These are phyloP conservation scores for Acrobasis consociella DNA, from an alignment of 2,888 invertebrate genomes.

Conservation along the genomic window DNA sequence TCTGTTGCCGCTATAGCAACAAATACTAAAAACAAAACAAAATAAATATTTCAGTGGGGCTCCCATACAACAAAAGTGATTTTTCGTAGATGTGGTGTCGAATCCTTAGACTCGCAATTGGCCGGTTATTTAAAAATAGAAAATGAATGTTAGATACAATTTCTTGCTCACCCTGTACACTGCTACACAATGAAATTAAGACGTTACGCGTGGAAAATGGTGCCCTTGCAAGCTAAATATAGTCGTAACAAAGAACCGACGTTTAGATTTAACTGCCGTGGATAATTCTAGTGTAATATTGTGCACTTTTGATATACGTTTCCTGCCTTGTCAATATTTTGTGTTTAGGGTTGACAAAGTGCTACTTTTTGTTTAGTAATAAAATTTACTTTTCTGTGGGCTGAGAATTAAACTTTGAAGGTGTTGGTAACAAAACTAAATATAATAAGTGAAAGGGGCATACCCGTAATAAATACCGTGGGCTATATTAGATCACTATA, in stretches of 20 bases:
- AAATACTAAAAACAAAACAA: no score
- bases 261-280: slow-evolving; percentile 37
- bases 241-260: slow-evolving; percentile 46
- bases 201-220: slow-evolving; percentile 50
- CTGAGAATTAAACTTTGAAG: not conserved
- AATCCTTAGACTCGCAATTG: no score
- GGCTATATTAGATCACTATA: no score
- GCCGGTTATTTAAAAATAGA: no score
- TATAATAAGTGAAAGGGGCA: no score
- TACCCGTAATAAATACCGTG: no score
- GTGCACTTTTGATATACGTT: slow-evolving; percentile 45
- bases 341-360: slow-evolving; percentile 12
- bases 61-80: no score
- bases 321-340: slow-evolving; percentile 40
- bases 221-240: slow-evolving; percentile 49
- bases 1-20: no score
- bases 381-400: not conserved
- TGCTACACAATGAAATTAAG: slow-evolving; percentile 52
- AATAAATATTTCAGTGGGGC: no score
- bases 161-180: slow-evolving; percentile 12
- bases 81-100: no score
- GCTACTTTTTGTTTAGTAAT: not conserved
- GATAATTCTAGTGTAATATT: slow-evolving; percentile 44
- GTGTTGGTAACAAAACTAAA: no score
- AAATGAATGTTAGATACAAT: no score